Conservation (phyloP, 2,113 vertebrate species). For the Pygoscelis antarcticus region DNA sequence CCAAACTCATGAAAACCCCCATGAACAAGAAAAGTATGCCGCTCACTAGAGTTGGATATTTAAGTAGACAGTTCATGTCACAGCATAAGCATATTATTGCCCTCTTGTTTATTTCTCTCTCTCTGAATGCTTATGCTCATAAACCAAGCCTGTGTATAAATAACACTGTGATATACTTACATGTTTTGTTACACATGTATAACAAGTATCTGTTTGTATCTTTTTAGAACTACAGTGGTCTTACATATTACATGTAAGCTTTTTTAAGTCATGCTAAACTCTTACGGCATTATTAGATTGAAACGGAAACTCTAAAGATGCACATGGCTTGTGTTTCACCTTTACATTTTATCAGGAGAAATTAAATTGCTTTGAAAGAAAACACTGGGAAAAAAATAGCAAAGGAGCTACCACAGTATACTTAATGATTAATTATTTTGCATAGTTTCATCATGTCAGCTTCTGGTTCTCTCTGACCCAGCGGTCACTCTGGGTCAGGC, state of each 20-base stretch:
- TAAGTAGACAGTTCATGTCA: not conserved
- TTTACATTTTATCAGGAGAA: not conserved
- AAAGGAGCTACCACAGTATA: not conserved
- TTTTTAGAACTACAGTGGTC: not conserved
- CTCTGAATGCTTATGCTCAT: not conserved
- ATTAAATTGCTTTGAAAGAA: not conserved
- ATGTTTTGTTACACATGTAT: not conserved
- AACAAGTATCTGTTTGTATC: not conserved
- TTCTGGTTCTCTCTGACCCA: not conserved
- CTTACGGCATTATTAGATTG: not conserved
- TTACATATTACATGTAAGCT: not conserved
- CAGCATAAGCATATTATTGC: not conserved
- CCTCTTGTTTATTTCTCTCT: not conserved
- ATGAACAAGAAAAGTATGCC: not conserved
- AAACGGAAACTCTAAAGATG: not conserved
- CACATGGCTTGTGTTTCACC: not conserved
- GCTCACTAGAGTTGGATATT: not conserved
- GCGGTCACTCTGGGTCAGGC: not conserved
- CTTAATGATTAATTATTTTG: not conserved
- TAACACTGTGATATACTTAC: not conserved
- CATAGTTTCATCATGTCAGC: not conserved
- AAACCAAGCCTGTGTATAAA: not conserved
- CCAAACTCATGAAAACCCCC: fast-evolving
- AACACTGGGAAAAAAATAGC: not conserved
- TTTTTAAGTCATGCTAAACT: not conserved